phyloP scores from a whole-genome alignment of 2,113 vertebrate genomes.

The Rutilus rutilus region DNA sequence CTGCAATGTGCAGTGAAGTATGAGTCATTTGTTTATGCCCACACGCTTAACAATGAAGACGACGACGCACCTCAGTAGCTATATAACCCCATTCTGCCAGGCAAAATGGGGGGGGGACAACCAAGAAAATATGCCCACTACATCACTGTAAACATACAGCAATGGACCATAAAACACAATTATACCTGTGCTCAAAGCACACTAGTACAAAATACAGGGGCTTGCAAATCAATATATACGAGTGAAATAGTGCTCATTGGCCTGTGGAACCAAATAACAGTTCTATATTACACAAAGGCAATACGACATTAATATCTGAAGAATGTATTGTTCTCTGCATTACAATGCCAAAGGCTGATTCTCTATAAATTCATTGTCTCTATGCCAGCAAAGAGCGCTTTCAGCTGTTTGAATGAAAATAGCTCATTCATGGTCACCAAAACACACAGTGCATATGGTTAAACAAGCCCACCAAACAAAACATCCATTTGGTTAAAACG shows the following conservation, averaged over 20 bases:
- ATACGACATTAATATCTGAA: conserved; percentile 12
- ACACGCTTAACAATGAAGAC: conserved; percentile 27
- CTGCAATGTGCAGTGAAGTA: conserved; percentile 27
- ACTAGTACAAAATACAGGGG: not conserved
- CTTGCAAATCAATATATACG: conserved; percentile 31
- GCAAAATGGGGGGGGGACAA: conserved; percentile 15
- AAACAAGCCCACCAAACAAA: conserved; percentile 4
- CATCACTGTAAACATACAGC: conserved; percentile 39
- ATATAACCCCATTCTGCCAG: conserved; percentile 12
- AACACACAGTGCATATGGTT: conserved; percentile 38
- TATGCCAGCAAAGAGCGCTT: conserved; percentile 35
- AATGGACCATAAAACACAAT: conserved; percentile 17
- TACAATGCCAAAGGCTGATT: conserved; percentile 39
- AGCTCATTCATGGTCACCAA: conserved; percentile 25
- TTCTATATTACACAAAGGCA: conserved; percentile 22
- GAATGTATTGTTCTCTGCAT: conserved; percentile 22
- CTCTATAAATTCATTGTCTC: conserved; percentile 32
- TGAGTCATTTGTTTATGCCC: conserved; percentile 39
- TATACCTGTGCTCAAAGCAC: conserved; percentile 20
- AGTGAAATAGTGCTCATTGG: not conserved
- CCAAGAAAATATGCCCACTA: conserved; percentile 21
- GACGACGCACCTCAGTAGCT: conserved; percentile 6
- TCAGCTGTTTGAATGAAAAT: conserved; percentile 16
- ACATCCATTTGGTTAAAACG: conserved; percentile 31
- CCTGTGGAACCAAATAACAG: not conserved